A percentile compares a stretch with the other conserved stretches of the same genome.
phyloP scores from a whole-genome alignment of 2,888 invertebrate genomes.

The Brachyptera risi region DNA sequence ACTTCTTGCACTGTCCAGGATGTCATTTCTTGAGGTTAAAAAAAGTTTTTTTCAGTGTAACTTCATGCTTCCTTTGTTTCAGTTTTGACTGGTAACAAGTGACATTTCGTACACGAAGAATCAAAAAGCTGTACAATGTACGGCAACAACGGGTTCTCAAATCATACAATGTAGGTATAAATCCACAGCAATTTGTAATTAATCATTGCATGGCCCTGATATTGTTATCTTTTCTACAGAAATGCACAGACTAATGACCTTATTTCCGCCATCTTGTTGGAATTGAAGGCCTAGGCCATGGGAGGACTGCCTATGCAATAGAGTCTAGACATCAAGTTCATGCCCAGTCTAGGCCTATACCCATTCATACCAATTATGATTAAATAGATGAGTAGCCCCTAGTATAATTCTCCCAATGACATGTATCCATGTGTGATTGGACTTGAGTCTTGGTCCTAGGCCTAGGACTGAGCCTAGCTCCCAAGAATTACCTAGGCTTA shows the following conservation, averaged over 20 bases:
- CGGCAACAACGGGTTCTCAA: slow-evolving; percentile 48
- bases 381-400: too few relatives aligned
- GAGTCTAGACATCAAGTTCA: slow-evolving; percentile 11
- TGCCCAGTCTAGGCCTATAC: too few relatives aligned
- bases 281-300: too few relatives aligned
- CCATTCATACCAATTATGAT: too few relatives aligned
- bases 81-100: slow-evolving; percentile 36
- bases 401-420: too few relatives aligned
- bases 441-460: too few relatives aligned
- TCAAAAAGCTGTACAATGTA: slow-evolving; percentile 46
- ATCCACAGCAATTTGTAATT: background rate
- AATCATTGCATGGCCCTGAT: background rate
- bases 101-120: slow-evolving; percentile 26
- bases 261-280: slow-evolving; percentile 28
- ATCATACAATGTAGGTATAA: slow-evolving; percentile 44
- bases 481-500: too few relatives aligned
- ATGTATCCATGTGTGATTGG: too few relatives aligned
- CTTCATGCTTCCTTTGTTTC: slow-evolving; percentile 29
- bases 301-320: too few relatives aligned
- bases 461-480: too few relatives aligned
- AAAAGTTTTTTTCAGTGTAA: background rate
- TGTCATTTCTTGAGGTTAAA: background rate
- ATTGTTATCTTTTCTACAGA: background rate
- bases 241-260: slow-evolving; percentile 21
- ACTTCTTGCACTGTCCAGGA: too few relatives aligned